Evolutionary conservation across 2,113 vertebrate species (phyloP).

Genomic region (Ibidorhyncha struthersii): DNA sequence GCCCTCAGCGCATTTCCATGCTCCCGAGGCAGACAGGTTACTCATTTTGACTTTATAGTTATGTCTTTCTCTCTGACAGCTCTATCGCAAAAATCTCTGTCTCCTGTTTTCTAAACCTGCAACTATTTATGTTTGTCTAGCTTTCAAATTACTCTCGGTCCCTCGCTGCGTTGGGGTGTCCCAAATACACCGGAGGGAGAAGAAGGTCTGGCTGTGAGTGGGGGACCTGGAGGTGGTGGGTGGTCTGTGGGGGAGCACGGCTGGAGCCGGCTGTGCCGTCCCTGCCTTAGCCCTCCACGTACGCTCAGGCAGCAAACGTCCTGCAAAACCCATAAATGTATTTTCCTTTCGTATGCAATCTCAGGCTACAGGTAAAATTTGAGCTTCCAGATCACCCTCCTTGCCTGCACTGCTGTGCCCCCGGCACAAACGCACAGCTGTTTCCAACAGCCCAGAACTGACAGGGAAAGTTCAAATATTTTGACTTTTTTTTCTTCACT

Average conservation of each 20-base stretch:
- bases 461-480: background rate
- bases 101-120: background rate
- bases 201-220: background rate
- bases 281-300: background rate
- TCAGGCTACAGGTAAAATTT: background rate
- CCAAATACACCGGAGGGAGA: background rate
- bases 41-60: background rate
- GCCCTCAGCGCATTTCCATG: background rate
- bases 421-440: fast-evolving
- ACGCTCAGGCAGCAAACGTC: fast-evolving
- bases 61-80: background rate
- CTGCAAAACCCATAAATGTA: background rate
- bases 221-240: background rate
- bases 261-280: background rate
- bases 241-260: background rate
- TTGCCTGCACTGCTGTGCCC: background rate
- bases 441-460: background rate
- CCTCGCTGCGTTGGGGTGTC: background rate
- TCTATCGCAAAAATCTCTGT: background rate
- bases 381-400: background rate
- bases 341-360: background rate
- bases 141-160: background rate
- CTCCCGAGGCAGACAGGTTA: background rate
- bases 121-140: background rate
- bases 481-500: background rate